Base-by-base conservation (phyloP, 2,797 vertebrate species). In the Etheostoma perlongum region DNA sequence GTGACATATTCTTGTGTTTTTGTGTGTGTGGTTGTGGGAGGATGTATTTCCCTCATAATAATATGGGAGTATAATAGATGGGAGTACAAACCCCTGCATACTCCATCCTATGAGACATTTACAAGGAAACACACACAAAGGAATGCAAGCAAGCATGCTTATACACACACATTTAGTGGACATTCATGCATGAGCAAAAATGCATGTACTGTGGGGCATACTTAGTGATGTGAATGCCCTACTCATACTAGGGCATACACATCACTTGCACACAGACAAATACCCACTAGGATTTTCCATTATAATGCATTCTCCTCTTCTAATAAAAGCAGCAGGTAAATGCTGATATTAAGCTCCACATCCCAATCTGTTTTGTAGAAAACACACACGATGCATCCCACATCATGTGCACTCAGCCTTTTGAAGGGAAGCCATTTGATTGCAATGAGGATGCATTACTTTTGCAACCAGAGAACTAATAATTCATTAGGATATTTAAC, bases 401-500 rank as follows among this genome's bases (percentile, higher is more conserved):
- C 21, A 21, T 44, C 44, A 27, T 40, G 61, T 70, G 72, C 60
- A 54, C 70, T 64, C 75, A 55, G 70, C 61, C 68, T 36, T 44
- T 61, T 70, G 27, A 76, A 71, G 57, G 63, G 25, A 55, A 54
- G 42, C 64, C 42, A 10, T 76, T 76, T 51, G 55, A 76, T 72
- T 76, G 70, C 51, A 81, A 53, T 60, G 5, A 23, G 69, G 44
- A 72, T 23, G 25, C 60, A 64, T 76, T 83, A 40, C 53, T 74
- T 75, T 44, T 76, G 44, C 67, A 68, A 60, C 40, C 60, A 61
- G 42, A 44, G 52, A 52, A 61, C 52, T 74, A 79, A 85, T 83
- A 75, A 85, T 79, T 84, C 14, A 79, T 52, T 14, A 30, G 59
- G 2, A 42, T 72, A 78, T 76, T 70, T 76, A 82, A 74, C 15